Evolutionary conservation across 2,113 vertebrate genomes (phyloP).

Genomic region (Cebus imitator): DNA sequence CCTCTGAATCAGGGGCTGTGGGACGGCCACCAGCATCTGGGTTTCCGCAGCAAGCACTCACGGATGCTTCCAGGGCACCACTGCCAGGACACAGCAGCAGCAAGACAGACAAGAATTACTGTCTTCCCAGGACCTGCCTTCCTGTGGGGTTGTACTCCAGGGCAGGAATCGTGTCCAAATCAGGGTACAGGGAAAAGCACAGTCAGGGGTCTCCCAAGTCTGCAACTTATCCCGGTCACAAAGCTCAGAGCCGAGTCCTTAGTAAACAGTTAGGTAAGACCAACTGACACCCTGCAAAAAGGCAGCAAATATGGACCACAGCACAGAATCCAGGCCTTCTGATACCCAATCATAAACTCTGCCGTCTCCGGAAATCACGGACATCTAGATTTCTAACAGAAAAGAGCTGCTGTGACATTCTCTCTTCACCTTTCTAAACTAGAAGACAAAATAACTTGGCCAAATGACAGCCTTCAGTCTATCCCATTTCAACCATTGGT

Average conservation of each 20-base stretch:
- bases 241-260: not conserved
- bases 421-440: not conserved
- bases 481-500: not conserved
- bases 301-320: too few relatives aligned
- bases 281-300: not conserved
- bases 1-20: too few relatives aligned
- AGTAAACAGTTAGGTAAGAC: accelerated
- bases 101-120: not conserved
- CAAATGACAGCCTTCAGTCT: not conserved
- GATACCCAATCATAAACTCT: too few relatives aligned
- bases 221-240: not conserved
- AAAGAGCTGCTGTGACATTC: accelerated
- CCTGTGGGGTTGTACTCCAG: not conserved
- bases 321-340: not conserved
- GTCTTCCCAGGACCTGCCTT: not conserved
- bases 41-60: not conserved
- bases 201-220: not conserved
- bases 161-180: not conserved
- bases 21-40: not conserved
- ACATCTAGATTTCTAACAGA: accelerated
- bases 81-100: too few relatives aligned
- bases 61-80: accelerated
- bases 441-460: not conserved
- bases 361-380: not conserved
- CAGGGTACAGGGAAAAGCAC: not conserved